Base-by-base conservation (phyloP, 1,140 invertebrate species). In the honey bee (Apis mellifera) region DNA sequence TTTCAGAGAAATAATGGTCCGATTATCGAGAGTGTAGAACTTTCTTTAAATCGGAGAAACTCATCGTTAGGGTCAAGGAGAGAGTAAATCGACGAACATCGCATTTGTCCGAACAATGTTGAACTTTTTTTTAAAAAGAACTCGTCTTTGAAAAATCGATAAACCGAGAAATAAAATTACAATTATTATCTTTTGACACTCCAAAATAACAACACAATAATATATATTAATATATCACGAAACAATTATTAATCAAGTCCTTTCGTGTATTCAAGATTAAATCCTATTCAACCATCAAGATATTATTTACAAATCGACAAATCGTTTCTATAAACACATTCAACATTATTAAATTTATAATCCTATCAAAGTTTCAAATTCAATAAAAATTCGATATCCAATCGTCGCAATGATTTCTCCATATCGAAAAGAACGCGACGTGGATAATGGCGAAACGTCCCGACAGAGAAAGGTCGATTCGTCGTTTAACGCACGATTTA, bases 31-130 rank as follows among this genome's bases (percentile, higher is more conserved):
- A 75, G 55, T 48, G 84, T 59, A 57, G 54, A 81, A 86, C 60
- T 78, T 81, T 86, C 84, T 81, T 57, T 54, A 68, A 78, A 80
- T 75, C 77, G 70, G 78, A 81, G 71, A 55, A 86, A 84, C 66
- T 76, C 32, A 1, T 71, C 23, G n/a, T 76, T 70, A 19, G 32
- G 59, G 52, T 60, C 55, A n/a, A n/a, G n/a, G 48, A 79, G 69
- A 73, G 32, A 79, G 48, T 71, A 71, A 64, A 84, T 71, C 59
- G 23, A 85, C 21, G 23, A 19, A 32, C 32, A n/a, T 19, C 21
- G 32, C 17, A 42, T 65, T 42, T 65, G 9, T n/a, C 17, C 8
- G n/a, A 9, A 52, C 32, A 69, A 69, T 69, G 2, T n/a, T 50
- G n/a, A 9, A n/a, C 23, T 5, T 8, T n/a, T 50, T 50, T 50